Conservation (phyloP, 2,888 invertebrate species). For the Hydrotaea diabolus region DNA sequence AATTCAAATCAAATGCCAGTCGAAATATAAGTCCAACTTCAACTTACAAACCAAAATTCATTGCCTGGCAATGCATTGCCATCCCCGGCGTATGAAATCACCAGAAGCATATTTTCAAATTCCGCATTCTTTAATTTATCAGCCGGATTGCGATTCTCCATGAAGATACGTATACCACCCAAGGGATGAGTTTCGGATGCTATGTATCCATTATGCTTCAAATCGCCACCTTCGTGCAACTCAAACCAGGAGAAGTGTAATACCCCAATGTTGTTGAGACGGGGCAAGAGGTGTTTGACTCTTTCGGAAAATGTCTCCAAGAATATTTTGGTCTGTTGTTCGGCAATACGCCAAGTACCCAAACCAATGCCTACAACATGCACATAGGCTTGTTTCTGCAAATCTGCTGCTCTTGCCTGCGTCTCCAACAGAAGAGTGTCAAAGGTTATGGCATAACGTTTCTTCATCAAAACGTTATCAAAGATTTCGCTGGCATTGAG, state of each 20-base stretch:
- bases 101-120: slow-evolving; percentile 81
- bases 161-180: slow-evolving; percentile 81
- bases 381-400: slow-evolving; percentile 82
- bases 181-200: slow-evolving; percentile 66
- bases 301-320: slow-evolving; percentile 83
- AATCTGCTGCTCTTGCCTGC: slow-evolving; percentile 81
- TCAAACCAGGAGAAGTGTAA: slow-evolving; percentile 85
- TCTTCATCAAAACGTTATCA: slow-evolving; percentile 72
- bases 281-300: slow-evolving; percentile 81
- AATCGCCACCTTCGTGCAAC: slow-evolving; percentile 79
- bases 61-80: slow-evolving; percentile 88
- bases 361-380: slow-evolving; percentile 85
- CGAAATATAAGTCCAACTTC: neutral
- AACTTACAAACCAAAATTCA: slow-evolving; percentile 84
- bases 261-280: slow-evolving; percentile 82
- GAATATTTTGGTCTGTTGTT: slow-evolving; percentile 83
- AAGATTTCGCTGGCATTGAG: slow-evolving; percentile 71
- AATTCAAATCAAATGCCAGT: neutral
- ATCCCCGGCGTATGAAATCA: slow-evolving; percentile 88
- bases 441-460: slow-evolving; percentile 81
- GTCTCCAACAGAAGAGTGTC: slow-evolving; percentile 84
- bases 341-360: slow-evolving; percentile 84
- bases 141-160: slow-evolving; percentile 82
- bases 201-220: slow-evolving; percentile 79
- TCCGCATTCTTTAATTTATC: slow-evolving; percentile 55